Evolutionary conservation across 1,140 invertebrate genomes (phyloP).

Genomic region (Zaprionus inermis): DNA sequence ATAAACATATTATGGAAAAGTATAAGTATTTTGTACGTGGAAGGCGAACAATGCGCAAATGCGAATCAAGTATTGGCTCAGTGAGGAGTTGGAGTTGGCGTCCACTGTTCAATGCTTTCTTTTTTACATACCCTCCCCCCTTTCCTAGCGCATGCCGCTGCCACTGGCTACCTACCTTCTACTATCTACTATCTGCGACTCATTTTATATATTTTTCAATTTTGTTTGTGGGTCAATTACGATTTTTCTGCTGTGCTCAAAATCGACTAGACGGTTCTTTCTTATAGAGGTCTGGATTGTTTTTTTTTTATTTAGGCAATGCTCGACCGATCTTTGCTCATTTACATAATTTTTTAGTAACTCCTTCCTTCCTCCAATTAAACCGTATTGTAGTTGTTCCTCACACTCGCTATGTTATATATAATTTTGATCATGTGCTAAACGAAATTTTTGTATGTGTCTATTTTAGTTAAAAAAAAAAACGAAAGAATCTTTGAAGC

Average conservation of each 20-base stretch:
- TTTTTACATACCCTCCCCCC: conserved; percentile 6
- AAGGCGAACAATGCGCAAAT: conserved; percentile 27
- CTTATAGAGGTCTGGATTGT: conserved; percentile 39
- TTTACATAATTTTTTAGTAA: conserved; percentile 49
- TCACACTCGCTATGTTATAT: conserved; percentile 61
- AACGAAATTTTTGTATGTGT: conserved; percentile 45
- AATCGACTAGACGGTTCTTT: conserved; percentile 43
- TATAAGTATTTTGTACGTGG: conserved; percentile 35
- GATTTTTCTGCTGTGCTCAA: conserved; percentile 30
- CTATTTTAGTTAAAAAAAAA: conserved; percentile 38
- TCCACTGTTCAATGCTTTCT: conserved; percentile 23
- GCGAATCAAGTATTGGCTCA: conserved; percentile 43
- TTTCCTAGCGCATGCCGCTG: conserved; percentile 1
- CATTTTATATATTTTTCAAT: background rate
- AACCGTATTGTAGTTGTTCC: conserved; percentile 57
- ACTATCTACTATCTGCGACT: background rate
- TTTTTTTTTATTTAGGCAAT: conserved; percentile 14
- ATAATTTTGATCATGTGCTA: conserved; percentile 57
- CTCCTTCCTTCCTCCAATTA: conserved; percentile 19
- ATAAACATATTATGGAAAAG: conserved; percentile 75
- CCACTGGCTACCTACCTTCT: background rate
- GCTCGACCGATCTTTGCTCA: conserved; percentile 49
- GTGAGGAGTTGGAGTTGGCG: conserved; percentile 12
- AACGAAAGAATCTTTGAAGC: conserved; percentile 40
- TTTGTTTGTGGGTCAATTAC: conserved; percentile 18